A percentile compares a stretch with the other conserved stretches of the same genome.
phyloP scores from a whole-genome alignment of 1,140 invertebrate genomes.

The Littorina saxatilis region DNA sequence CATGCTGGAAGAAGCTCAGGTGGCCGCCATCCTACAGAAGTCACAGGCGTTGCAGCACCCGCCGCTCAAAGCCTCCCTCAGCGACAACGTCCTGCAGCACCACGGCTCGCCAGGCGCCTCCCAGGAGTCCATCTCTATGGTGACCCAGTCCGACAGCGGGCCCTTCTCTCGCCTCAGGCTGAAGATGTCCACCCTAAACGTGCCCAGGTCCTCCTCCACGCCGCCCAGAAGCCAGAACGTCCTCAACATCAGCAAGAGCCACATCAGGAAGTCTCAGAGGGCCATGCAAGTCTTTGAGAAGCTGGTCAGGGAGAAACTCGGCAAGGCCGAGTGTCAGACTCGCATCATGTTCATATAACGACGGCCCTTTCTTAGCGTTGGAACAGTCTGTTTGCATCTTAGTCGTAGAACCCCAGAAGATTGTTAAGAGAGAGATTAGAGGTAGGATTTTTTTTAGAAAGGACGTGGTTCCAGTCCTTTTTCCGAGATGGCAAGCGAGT shows the following conservation, averaged over 20 bases:
- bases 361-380: background rate
- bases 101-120: background rate
- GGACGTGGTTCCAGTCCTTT: no score
- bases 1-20: conserved; percentile 39
- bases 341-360: conserved; percentile 52
- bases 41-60: conserved; percentile 45
- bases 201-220: background rate
- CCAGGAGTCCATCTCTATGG: background rate
- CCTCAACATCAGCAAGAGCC: conserved; percentile 24
- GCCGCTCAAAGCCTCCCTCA: conserved; percentile 47
- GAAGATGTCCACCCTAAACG: conserved; percentile 42
- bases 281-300: conserved; percentile 49
- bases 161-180: conserved; percentile 43
- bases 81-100: conserved; percentile 43
- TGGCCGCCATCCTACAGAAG: conserved; percentile 37
- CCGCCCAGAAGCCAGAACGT: background rate
- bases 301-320: conserved; percentile 43
- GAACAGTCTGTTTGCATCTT: no score
- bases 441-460: no score
- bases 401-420: no score
- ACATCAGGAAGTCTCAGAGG: conserved; percentile 50
- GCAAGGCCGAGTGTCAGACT: conserved; percentile 43
- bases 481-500: no score
- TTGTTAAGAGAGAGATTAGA: no score
- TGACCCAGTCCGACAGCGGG: background rate